Conservation (phyloP, 2,888 invertebrate genomes). For the Eupelmus urozonus region DNA sequence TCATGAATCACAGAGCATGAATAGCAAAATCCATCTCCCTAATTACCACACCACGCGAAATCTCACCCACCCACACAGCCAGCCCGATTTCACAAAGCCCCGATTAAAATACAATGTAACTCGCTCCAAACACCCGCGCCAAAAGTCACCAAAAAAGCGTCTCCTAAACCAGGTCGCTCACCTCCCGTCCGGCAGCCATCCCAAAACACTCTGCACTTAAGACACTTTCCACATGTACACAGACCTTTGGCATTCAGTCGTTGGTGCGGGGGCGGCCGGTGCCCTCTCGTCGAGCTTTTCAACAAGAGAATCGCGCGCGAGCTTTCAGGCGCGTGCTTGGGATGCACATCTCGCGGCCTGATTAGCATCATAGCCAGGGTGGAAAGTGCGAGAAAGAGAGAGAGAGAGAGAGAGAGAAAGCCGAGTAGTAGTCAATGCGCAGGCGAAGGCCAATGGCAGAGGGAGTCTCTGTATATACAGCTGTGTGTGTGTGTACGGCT, state of each 20-base stretch:
- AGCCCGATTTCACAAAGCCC: too few relatives aligned
- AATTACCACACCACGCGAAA: too few relatives aligned
- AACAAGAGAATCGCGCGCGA: neutral
- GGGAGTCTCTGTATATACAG: neutral
- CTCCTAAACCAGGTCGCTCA: too few relatives aligned
- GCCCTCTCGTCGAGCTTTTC: slow-evolving; percentile 12
- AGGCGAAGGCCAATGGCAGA: slow-evolving; percentile 53
- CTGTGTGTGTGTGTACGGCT: slow-evolving; percentile 59
- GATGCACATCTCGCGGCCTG: slow-evolving; percentile 74
- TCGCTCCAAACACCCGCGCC: too few relatives aligned
- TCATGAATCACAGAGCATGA: too few relatives aligned
- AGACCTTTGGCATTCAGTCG: slow-evolving; percentile 17
- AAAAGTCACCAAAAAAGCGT: too few relatives aligned
- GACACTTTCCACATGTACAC: too few relatives aligned
- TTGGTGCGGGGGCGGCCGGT: slow-evolving; percentile 2
- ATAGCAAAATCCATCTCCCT: too few relatives aligned
- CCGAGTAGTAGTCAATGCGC: neutral
- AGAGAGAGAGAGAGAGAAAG: slow-evolving; percentile 54
- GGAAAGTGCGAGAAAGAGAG: slow-evolving; percentile 54
- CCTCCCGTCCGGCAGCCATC: too few relatives aligned
- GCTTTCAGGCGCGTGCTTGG: slow-evolving; percentile 70
- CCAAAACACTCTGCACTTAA: too few relatives aligned
- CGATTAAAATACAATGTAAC: too few relatives aligned
- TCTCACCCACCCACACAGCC: too few relatives aligned
- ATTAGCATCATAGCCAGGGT: slow-evolving; percentile 74